phyloP scores from a whole-genome alignment of 2,797 vertebrate genomes.

The Gouania willdenowi region DNA sequence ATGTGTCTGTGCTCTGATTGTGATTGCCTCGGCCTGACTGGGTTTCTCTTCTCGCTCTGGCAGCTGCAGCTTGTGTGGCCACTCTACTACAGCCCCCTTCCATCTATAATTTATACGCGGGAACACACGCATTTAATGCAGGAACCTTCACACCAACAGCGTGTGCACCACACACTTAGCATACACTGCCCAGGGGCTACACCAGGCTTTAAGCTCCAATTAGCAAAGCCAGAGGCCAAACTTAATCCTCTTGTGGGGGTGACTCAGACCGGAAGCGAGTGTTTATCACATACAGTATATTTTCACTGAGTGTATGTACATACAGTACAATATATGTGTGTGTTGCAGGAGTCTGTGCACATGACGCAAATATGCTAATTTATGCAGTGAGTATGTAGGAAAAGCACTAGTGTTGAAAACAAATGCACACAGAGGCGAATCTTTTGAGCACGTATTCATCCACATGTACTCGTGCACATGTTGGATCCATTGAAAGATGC shows the following conservation, averaged over 20 bases:
- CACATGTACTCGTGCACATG: not conserved
- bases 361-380: not conserved
- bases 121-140: constrained; percentile 8
- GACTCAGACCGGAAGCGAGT: constrained; percentile 60
- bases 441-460: constrained; percentile 1
- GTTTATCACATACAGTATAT: constrained; percentile 59
- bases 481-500: constrained; percentile 9
- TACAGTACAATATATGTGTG: constrained; percentile 2
- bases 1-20: constrained; percentile 37
- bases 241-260: constrained; percentile 66
- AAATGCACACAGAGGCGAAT: not conserved
- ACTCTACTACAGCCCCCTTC: constrained; percentile 41
- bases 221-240: constrained; percentile 77
- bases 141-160: constrained; percentile 19
- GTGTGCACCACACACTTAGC: constrained; percentile 36
- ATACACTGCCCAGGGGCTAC: constrained; percentile 67
- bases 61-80: constrained; percentile 63
- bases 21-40: constrained; percentile 47
- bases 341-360: not conserved
- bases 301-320: constrained; percentile 8
- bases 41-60: constrained; percentile 30
- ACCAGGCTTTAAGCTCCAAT: constrained; percentile 79
- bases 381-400: constrained; percentile 4
- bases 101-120: constrained; percentile 64
- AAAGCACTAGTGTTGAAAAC: not conserved